Evolutionary conservation across 30 jellyfish, hydroid and myxozoan genomes (phyloP), one percentile per base, ranked within the genome.

Genomic region (Nemopilema nomurai): DNA sequence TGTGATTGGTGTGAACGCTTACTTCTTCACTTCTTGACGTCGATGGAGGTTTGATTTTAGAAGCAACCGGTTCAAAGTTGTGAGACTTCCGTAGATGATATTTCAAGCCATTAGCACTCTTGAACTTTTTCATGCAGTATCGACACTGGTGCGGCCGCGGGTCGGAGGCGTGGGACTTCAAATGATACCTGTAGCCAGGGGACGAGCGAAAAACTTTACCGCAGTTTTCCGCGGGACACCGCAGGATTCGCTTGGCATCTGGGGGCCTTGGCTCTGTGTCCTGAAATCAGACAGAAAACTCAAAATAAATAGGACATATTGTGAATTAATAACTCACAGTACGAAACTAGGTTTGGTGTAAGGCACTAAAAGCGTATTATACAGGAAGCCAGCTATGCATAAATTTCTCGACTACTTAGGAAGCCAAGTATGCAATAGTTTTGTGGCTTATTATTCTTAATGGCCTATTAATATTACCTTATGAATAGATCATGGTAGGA

Each of bases 201-300:
- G 97, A 83, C 23, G 97, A 88, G 77, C 98, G 97, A 79, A 93
- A 93, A 4, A 93, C 92, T 84, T 93, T 93, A 1, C 94, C 97
- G 68, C 98, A 93, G 18, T 97, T 97, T 73, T 93, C 98, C 19
- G 80, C 92, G 23, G 98, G 98, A 68, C 98, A 93, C 32, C 96
- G 92, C 53, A 93, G 82, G 26, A 93, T 81, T 68, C 93, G 79
- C 76, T 92, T 88, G 71, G 92, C 87, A 16, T 84, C 97, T 73
- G 63, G 87, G 13, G 89, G 95, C 84, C 95, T 68, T 20, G 87
- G 82, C 30, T 86, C 95, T 19, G 83, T 22, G 65, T 86, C 95
- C 95, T 86, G 33, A 13, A 41, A 26, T 32, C 33, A 57, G 49
- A 23, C 8, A 76, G 16, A 4, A 20, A 33, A 18, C 33, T 24